Percentiles rank a stretch among this genome's conserved stretches.
Evolutionary conservation across 1,140 invertebrate genomes (phyloP).

Genomic region (Caenorhabditis latens): DNA sequence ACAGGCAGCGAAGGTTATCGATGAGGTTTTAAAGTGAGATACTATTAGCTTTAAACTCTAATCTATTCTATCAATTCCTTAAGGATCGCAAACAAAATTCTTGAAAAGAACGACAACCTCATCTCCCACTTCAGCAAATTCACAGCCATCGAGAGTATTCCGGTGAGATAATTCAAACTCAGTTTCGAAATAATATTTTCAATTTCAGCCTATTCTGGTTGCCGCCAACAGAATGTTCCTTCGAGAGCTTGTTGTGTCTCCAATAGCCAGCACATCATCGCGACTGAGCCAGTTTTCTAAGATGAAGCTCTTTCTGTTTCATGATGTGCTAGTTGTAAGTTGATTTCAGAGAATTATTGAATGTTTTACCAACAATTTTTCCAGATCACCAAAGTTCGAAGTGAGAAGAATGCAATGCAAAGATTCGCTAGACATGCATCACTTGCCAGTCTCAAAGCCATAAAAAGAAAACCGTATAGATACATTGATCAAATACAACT

Average conservation of each 20-base stretch:
- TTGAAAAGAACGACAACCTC: conserved; percentile 61
- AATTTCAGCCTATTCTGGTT: conserved; percentile 61
- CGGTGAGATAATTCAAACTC: conserved; percentile 45
- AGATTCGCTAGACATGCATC: conserved; percentile 13
- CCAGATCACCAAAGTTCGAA: conserved; percentile 43
- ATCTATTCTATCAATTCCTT: conserved; percentile 23
- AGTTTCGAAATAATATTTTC: neutral
- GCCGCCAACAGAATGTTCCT: conserved; percentile 57
- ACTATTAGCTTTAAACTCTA: neutral
- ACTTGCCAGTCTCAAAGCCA: neutral
- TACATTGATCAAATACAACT: conserved; percentile 47
- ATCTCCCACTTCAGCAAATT: conserved; percentile 48
- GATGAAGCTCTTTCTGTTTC: conserved; percentile 60
- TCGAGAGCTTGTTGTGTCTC: conserved; percentile 57
- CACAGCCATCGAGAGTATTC: conserved; percentile 64
- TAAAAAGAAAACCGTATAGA: neutral
- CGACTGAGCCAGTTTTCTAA: conserved; percentile 25
- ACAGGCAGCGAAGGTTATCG: conserved; percentile 87
- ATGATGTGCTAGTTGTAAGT: conserved; percentile 66
- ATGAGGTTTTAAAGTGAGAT: conserved; percentile 87
- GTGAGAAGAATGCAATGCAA: conserved; percentile 36
- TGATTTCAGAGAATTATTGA: neutral
- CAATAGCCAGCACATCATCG: conserved; percentile 48
- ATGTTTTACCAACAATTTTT: neutral
- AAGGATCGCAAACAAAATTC: conserved; percentile 62